Base-by-base conservation (phyloP, 2,113 vertebrate species). In the Egretta garzetta region DNA sequence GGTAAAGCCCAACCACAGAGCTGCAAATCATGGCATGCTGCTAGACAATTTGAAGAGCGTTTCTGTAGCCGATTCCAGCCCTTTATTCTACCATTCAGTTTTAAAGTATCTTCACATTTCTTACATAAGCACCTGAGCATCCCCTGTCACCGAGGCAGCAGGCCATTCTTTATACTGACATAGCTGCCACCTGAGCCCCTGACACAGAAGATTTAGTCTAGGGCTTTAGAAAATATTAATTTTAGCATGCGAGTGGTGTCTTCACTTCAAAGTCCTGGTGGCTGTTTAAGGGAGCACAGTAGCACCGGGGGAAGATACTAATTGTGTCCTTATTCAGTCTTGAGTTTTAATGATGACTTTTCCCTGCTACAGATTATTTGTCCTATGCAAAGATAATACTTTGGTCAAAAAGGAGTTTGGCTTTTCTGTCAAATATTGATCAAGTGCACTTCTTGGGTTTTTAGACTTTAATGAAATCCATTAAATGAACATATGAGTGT, bases 131-230 rank as follows among this genome's bases (percentile, higher is more conserved):
- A 76, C 63, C 86, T 50, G 67, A 96, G 80, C 88, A 80, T 17
- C 24, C 56, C 52, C 35, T 43, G 67, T 76, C 80, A 77, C 12
- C 1, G 47, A 80, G 86, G 60, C 91, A 67, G 64, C 67, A 47
- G 60, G 47, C 47, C 80, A 43, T 93, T 71, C 89, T 88, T 91
- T 80, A 80, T 73, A 22, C 30, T 90, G 74, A 64, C 67, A 76
- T 2, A 79, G 74, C 90, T 95, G 87, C 95, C 95, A 94, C 85
- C 96, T 96, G 96, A 93, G 90, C 92, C 90, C 49, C 77, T 64
- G 81, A 43, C 90, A 76, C 79, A 45, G 50, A 93, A 94, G 92
- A 86, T 95, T 91, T 79, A 82, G 60, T 88, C 52, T 33, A 23
- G 41, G 39, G 60, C 82, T 96, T 88, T 83, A 80, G 81, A 86